A percentile compares a stretch with the other conserved stretches of the same genome.
phyloP scores from a whole-genome alignment of 2,113 vertebrate genomes.

The Microcebus lehilahytsara region DNA sequence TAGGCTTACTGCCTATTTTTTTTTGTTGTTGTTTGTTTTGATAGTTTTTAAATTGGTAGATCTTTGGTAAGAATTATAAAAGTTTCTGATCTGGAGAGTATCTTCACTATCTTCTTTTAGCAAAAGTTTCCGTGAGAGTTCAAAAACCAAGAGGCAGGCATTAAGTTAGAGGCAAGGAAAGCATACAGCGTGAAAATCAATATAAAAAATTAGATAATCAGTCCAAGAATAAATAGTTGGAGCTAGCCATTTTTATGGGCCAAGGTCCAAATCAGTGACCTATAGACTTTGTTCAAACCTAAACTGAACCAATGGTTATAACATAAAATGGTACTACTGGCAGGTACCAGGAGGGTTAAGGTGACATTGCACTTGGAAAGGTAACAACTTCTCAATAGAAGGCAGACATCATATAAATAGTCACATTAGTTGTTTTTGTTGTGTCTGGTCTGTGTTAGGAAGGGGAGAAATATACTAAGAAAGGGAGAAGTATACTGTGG shows the following conservation, averaged over 20 bases:
- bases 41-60: background rate
- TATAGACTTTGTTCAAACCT: conserved; percentile 28
- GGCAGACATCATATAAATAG: background rate
- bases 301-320: background rate
- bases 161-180: background rate
- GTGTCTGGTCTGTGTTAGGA: background rate
- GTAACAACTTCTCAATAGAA: background rate
- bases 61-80: background rate
- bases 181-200: background rate
- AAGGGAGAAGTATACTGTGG: background rate
- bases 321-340: background rate
- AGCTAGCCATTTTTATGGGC: background rate
- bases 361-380: background rate
- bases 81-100: background rate
- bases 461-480: background rate
- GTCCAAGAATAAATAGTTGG: background rate
- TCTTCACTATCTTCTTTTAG: background rate
- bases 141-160: background rate
- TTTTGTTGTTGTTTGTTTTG: background rate
- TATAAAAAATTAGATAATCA: background rate
- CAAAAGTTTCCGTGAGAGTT: background rate
- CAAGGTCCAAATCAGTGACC: conserved; percentile 6
- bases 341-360: background rate
- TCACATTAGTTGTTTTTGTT: background rate
- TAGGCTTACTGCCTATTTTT: background rate